Evolutionary conservation across 2,113 vertebrate genomes (phyloP).

Genomic region (Perca schrenkii): DNA sequence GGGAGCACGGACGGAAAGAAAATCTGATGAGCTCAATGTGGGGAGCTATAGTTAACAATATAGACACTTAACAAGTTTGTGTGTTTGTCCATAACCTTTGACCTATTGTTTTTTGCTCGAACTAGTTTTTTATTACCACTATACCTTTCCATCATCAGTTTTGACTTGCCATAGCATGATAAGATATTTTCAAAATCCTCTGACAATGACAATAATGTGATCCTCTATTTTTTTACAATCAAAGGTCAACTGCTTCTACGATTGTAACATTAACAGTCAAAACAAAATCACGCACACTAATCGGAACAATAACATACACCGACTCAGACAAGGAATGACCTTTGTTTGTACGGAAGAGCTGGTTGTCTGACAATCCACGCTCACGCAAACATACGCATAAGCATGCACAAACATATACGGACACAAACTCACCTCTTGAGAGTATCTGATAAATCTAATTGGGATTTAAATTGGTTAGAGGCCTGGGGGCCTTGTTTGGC

Average conservation of each 20-base stretch:
- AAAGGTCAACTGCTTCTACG: conserved; percentile 69
- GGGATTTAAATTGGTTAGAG: conserved; percentile 78
- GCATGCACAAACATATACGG: conserved; percentile 33
- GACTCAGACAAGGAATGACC: conserved; percentile 76
- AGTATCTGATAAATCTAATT: conserved; percentile 75
- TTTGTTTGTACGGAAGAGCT: conserved; percentile 74
- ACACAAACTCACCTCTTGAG: conserved; percentile 59
- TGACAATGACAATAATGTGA: conserved; percentile 73
- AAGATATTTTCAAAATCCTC: conserved; percentile 18
- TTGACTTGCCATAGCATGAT: conserved; percentile 9
- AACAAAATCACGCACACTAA: conserved; percentile 78
- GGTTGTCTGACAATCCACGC: conserved; percentile 63
- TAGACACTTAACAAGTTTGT: neutral
- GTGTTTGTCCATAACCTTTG: neutral
- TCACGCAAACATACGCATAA: conserved; percentile 31
- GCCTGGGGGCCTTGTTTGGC: conserved; percentile 77
- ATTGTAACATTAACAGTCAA: conserved; percentile 75
- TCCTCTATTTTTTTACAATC: conserved; percentile 67
- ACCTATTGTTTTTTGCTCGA: neutral
- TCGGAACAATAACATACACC: conserved; percentile 66
- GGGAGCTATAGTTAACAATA: neutral
- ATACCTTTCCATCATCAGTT: neutral
- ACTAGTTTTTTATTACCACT: neutral
- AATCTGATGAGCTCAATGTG: neutral
- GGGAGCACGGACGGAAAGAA: neutral